Evolutionary conservation across 1,140 invertebrate genomes (phyloP), one percentile per base, ranked within the genome.

Genomic region (Zaprionus davidi): DNA sequence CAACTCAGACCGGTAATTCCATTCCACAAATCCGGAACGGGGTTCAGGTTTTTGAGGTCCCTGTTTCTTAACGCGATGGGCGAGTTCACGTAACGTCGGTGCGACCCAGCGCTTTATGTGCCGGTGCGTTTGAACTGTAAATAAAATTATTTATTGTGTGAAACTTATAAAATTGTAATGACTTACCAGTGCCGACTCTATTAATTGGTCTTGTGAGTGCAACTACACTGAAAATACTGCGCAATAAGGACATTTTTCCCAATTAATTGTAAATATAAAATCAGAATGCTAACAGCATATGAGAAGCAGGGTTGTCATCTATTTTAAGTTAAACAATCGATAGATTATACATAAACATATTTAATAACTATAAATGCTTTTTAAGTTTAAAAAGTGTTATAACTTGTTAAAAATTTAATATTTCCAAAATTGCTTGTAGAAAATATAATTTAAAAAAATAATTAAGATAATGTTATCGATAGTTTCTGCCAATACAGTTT

Each of bases 1-100:
- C 17, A 99, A 68, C 93, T 99, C 98, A 0, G 97, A 95, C 76
- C 96, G 94, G 91, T 97, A 96, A 92, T 99, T 99, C 98, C 97
- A 97, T 78, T 97, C 97, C 12, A 96, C 63, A 84, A 94, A 97
- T 36, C 93, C 93, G 34, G 94, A 95, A 44, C 97, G 94, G 4
- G 93, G 93, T 59, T 92, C 88, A 6, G 78, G 71, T 20, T 78
- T 73, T 9, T 78, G 82, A 15, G 78, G 70, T 26, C 90, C 92
- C 34, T 90, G 62, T 69, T 92, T 92, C 28, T 92, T 79, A 31
- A 79, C 69, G 2, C 91, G 82, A 11, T 81, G 84, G 6, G 72
- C 79, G 24, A 92, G 72, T 46, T 93, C 92, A 83, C 82, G 82
- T 85, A 93, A 86, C 55, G 94, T 94, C 62, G 95, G 95, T 1